Evolutionary conservation across 2,888 invertebrate genomes (phyloP), one percentile per base, ranked within the genome.

Genomic region (Yponomeuta sedellus): DNA sequence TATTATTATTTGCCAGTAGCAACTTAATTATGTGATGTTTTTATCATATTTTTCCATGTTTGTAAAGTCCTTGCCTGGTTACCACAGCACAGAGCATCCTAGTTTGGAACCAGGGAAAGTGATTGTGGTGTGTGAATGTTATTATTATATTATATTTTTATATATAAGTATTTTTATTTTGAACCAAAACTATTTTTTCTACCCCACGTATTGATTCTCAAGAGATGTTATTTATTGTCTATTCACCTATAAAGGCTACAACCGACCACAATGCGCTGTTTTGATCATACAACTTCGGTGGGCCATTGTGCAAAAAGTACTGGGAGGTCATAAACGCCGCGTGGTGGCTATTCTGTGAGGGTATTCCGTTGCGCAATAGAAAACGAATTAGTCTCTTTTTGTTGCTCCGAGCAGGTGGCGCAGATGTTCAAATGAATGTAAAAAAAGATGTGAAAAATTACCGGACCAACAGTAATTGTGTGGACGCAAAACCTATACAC

Each of bases 381-480:
- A 80, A 74, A 76, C 78, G 78, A 84, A 85, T 84, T 85, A 85
- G 84, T 70, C 66, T 57, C 69, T 71, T 75, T 83, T 84, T 68
- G 66, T 68, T 67, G 62, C 68, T 69, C 58, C 34, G 64, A 65
- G 64, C 67, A 69, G 70, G 70, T 69, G 71, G 75, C 80, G 28
- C 20, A 58, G 20, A 22, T 52, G 44, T 52, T 12, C 44, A 16
- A 52, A 16, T 16, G 44, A 16, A 52, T 12, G 44, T 52, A 12
- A 52, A 52, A 44, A n/a, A 52, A 52, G 3, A 12, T 12, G 44
- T 16, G 16, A 52, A 52, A 16, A 16, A 16, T 8, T 12, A 52
- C 16, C 44, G 44, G 44, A 52, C 44, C 34, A 34, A 34, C 10
- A 6, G 34, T 34, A 34, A 34, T 34, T 34, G 34, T 8, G 6